These are phyloP conservation scores for Nettapus auritus DNA, from an alignment of 2,113 vertebrate species.

Conservation along the genomic window DNA sequence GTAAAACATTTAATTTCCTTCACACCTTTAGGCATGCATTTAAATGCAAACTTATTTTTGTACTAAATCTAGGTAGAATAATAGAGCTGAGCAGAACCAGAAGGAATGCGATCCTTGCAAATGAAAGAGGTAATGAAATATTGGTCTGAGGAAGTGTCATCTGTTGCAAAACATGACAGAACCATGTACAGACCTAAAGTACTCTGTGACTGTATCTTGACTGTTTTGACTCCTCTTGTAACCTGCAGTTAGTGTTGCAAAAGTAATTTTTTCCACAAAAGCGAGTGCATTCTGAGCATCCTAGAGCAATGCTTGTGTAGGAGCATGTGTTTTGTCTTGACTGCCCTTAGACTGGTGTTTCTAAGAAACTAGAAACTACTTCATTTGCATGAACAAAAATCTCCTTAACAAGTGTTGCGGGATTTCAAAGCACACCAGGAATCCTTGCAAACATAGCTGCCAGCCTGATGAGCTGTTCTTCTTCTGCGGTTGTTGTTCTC, in stretches of 20 bases:
- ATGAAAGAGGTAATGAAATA: background rate
- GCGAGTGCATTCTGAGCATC: background rate
- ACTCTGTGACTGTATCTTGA: background rate
- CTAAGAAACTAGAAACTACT: background rate
- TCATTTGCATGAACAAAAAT: background rate
- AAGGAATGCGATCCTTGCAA: background rate
- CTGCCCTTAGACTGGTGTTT: background rate
- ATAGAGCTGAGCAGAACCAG: background rate
- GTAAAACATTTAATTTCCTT: background rate
- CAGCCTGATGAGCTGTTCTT: background rate
- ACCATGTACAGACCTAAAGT: background rate
- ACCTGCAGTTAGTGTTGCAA: background rate
- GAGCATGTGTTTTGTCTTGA: background rate
- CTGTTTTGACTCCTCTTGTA: background rate
- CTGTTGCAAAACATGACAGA: background rate
- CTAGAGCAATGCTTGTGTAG: background rate
- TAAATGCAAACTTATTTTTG: background rate
- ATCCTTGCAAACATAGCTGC: background rate
- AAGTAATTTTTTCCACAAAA: background rate
- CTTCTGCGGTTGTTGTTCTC: background rate
- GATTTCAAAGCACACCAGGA: conserved; percentile 21
- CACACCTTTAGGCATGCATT: background rate
- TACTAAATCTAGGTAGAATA: background rate
- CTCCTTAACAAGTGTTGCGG: background rate
- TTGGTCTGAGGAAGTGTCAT: background rate